A percentile compares a stretch with the other conserved stretches of the same genome.
phyloP scores from a whole-genome alignment of 2,888 invertebrate genomes.

The Cheilosia grossa region DNA sequence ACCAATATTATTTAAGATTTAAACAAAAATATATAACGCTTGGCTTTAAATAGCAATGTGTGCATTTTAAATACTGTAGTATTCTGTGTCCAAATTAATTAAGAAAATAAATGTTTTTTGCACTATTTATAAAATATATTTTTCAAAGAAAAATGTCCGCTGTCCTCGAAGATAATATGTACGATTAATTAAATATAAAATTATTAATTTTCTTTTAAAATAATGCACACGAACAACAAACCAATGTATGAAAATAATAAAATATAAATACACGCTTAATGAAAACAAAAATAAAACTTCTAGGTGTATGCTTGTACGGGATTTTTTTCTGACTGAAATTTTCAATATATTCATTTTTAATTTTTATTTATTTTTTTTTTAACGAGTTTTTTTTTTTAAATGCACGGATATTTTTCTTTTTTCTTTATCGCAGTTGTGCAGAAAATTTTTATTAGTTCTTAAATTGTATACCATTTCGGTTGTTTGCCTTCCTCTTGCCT shows the following conservation, averaged over 20 bases:
- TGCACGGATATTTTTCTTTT: conserved; percentile 61
- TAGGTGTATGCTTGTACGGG: conserved; percentile 50
- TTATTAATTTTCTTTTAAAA: conserved; percentile 3
- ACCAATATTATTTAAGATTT: conserved; percentile 50
- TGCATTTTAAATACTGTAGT: conserved; percentile 59
- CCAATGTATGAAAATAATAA: conserved; percentile 12
- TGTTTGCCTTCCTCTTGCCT: conserved; percentile 12
- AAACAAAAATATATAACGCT: conserved; percentile 55
- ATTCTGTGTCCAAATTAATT: conserved; percentile 33
- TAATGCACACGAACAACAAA: conserved; percentile 46
- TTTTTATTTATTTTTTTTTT: not conserved
- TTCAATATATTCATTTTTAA: conserved; percentile 51
- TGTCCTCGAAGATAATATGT: conserved; percentile 23
- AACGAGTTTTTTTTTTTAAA: not conserved
- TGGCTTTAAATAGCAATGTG: conserved; percentile 64
- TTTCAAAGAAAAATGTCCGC: conserved; percentile 57
- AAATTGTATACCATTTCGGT: not conserved
- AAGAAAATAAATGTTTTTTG: conserved; percentile 66
- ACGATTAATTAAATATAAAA: conserved; percentile 27
- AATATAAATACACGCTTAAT: conserved; percentile 10
- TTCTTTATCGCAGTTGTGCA: conserved; percentile 40
- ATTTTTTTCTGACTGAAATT: conserved; percentile 68
- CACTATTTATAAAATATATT: conserved; percentile 35
- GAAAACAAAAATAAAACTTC: conserved; percentile 28
- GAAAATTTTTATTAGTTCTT: conserved; percentile 43